phyloP scores from a whole-genome alignment of 2,888 invertebrate genomes.

The Stenolophus ochropezus region DNA sequence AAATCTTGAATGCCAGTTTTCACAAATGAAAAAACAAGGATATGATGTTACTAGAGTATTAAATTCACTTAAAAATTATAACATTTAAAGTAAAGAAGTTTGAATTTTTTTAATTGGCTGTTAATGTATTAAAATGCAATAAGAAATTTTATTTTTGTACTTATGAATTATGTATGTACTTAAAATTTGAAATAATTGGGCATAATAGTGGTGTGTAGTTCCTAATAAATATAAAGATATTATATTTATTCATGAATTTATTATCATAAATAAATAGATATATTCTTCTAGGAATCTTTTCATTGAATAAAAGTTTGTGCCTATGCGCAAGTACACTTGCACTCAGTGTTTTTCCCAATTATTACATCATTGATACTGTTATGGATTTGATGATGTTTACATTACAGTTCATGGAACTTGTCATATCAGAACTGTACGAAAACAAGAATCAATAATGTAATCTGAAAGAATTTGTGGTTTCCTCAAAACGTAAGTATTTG shows the following conservation, averaged over 20 bases:
- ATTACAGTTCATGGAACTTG: slow-evolving; percentile 58
- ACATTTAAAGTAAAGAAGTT: not conserved
- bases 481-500: slow-evolving; percentile 49
- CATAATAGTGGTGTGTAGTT: not conserved
- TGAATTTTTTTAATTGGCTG: not conserved
- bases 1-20: slow-evolving; percentile 20
- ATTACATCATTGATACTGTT: slow-evolving; percentile 24
- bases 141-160: slow-evolving; percentile 8
- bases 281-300: not conserved
- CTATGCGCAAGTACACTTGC: slow-evolving; percentile 54
- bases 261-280: no score
- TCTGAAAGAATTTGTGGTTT: slow-evolving; percentile 31
- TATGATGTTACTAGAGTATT: not conserved
- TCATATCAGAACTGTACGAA: slow-evolving; percentile 54
- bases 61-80: slow-evolving; percentile 12
- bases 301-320: not conserved
- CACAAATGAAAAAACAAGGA: slow-evolving; percentile 3
- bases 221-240: not conserved
- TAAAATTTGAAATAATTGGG: not conserved
- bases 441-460: slow-evolving; percentile 59
- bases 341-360: slow-evolving; percentile 44
- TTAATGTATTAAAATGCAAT: not conserved
- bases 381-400: slow-evolving; percentile 57
- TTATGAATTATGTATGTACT: not conserved
- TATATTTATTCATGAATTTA: no score